Evolutionary conservation across 2,113 vertebrate genomes (phyloP).

Genomic region (cattle (Bos taurus)): ARS-UCD2.0 NC_037340.1:71192001-71192500

Average conservation of each 20-base stretch:
- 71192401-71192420: background rate
- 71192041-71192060: background rate
- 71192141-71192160: background rate
- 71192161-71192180: background rate
- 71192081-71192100: background rate
- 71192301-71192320: background rate
- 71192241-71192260: background rate
- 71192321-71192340: background rate
- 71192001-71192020: background rate
- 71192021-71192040: background rate
- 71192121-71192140: background rate
- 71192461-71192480: background rate
- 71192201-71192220: background rate
- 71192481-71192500: background rate
- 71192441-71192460: background rate
- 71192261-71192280: background rate
- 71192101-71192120: background rate
- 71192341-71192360: background rate
- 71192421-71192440: background rate
- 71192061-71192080: background rate
- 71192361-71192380: background rate
- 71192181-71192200: background rate
- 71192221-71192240: background rate
- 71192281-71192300: background rate
- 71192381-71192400: background rate